Percentiles rank a stretch among this genome's conserved stretches.
Evolutionary conservation across 1,140 invertebrate species (phyloP).

Genomic region (Samia ricini): DNA sequence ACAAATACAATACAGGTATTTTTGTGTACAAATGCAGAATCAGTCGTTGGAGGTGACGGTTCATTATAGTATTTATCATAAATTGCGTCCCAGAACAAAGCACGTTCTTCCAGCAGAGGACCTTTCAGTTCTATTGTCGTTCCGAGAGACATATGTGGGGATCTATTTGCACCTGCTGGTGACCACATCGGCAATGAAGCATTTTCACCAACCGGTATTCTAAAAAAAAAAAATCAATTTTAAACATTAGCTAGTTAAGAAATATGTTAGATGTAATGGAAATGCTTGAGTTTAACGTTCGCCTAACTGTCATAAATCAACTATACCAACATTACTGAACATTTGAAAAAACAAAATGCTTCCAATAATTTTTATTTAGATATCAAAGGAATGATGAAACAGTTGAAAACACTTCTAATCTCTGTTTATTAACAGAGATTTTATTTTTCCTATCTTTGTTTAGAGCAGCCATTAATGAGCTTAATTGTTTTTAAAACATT

Average conservation of each 20-base stretch:
- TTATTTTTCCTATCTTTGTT: too few species aligned
- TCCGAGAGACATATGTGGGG: constrained; percentile 20
- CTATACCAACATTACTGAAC: too few species aligned
- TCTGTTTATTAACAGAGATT: too few species aligned
- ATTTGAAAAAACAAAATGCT: too few species aligned
- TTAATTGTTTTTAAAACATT: too few species aligned
- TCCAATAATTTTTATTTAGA: too few species aligned
- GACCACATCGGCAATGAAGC: constrained; percentile 20
- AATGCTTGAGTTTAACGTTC: too few species aligned
- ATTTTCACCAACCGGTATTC: constrained; percentile 16
- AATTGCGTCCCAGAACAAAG: constrained; percentile 22
- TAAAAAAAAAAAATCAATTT: constrained; percentile 7
- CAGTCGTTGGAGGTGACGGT: constrained; percentile 12
- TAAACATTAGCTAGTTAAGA: constrained; percentile 16
- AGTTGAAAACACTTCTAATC: too few species aligned
- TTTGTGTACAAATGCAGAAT: neutral
- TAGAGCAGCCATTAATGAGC: too few species aligned
- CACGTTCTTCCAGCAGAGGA: constrained; percentile 7
- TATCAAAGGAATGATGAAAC: too few species aligned
- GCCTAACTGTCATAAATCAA: too few species aligned
- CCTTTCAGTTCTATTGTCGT: constrained; percentile 14
- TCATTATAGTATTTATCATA: constrained; percentile 16
- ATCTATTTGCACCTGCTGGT: constrained; percentile 1
- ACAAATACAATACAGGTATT: neutral
- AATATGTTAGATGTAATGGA: too few species aligned